Evolutionary conservation across 2,797 vertebrate species (phyloP).

Genomic region (Poeciliopsis infans): DNA sequence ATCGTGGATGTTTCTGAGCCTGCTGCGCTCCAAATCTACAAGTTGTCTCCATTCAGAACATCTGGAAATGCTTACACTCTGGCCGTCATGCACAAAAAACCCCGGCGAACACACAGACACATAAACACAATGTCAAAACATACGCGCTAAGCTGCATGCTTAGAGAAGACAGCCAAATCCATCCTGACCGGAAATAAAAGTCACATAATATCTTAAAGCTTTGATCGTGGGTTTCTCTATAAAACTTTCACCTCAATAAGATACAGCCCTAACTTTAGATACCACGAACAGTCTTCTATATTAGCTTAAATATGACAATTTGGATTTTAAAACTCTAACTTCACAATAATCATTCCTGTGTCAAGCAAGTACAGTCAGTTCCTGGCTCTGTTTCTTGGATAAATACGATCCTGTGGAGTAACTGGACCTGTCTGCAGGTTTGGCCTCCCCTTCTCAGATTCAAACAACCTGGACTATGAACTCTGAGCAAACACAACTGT

Average conservation of each 20-base stretch:
- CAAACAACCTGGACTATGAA: conserved; percentile 42
- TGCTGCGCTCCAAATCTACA: conserved; percentile 15
- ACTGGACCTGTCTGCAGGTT: conserved; percentile 55
- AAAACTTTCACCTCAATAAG: conserved; percentile 8
- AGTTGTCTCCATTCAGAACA: conserved; percentile 52
- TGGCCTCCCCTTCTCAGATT: conserved; percentile 35
- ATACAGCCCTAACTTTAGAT: background rate
- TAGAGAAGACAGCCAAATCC: conserved; percentile 18
- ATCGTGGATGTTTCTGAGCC: conserved; percentile 30
- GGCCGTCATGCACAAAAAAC: conserved; percentile 32
- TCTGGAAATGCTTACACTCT: conserved; percentile 65
- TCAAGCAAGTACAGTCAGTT: conserved; percentile 31
- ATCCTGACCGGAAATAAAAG: conserved; percentile 26
- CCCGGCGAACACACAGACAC: conserved; percentile 21
- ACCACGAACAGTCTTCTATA: conserved; percentile 11
- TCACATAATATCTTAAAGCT: background rate
- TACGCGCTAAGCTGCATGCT: conserved; percentile 33
- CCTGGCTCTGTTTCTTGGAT: conserved; percentile 50
- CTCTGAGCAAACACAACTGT: conserved; percentile 11
- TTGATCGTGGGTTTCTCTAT: background rate
- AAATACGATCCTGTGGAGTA: conserved; percentile 63
- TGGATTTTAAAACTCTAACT: conserved; percentile 9
- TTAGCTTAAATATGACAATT: conserved; percentile 27
- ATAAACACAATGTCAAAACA: conserved; percentile 19
- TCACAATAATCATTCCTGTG: background rate